Evolutionary conservation across 1,140 invertebrate species (phyloP).

Genomic region (Drosophila simulans): DNA sequence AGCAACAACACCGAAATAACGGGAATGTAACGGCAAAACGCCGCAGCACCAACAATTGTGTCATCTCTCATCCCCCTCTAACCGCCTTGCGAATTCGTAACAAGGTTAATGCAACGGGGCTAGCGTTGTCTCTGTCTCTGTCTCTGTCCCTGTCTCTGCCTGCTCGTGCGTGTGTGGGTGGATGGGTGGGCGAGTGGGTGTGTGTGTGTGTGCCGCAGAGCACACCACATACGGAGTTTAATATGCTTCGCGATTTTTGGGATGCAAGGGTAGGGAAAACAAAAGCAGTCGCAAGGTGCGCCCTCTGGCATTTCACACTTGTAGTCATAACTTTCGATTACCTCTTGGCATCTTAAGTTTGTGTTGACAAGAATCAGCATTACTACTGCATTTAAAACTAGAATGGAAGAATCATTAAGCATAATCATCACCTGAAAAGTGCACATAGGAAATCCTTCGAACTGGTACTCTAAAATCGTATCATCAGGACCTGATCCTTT

Average conservation of each 20-base stretch:
- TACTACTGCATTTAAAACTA: constrained; percentile 7
- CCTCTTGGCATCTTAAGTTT: constrained; percentile 17
- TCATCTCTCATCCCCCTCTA: constrained; percentile 16
- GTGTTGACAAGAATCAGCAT: constrained; percentile 11
- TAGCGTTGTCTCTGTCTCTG: constrained; percentile 8
- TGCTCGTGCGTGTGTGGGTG: background rate
- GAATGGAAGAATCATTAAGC: no score
- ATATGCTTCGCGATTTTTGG: background rate
- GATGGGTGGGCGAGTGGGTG: background rate
- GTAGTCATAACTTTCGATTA: constrained; percentile 23
- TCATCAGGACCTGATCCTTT: background rate
- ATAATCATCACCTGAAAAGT: background rate
- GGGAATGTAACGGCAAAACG: constrained; percentile 16
- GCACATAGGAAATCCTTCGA: no score
- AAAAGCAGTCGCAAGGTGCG: constrained; percentile 15
- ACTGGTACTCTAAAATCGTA: no score
- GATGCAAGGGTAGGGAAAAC: background rate
- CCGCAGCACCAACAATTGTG: constrained; percentile 45
- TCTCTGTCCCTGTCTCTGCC: constrained; percentile 5
- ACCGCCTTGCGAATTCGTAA: constrained; percentile 28
- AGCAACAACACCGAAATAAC: constrained; percentile 14
- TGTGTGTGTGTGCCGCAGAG: constrained; percentile 13
- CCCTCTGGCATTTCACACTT: constrained; percentile 22
- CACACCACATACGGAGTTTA: constrained; percentile 10
- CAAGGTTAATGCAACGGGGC: constrained; percentile 29